Evolutionary conservation across 2,888 invertebrate species (phyloP), one percentile per base, ranked within the genome.

Genomic region (Dione juno): DNA sequence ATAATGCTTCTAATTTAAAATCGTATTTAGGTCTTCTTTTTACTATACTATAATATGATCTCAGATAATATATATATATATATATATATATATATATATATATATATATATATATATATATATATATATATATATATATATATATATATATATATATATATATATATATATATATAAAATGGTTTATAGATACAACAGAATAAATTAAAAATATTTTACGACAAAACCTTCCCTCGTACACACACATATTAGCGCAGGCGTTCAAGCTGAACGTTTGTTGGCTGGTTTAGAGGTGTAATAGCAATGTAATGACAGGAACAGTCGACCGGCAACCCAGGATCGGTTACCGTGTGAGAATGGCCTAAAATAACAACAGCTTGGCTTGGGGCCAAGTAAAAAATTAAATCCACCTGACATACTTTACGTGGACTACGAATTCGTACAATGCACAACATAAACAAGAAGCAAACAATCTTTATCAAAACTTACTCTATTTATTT

Each of bases 341-440:
- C 68, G 63, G 68, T 68, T 63, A 67, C 66, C 67, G 70, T 67
- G 67, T 67, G 70, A 70, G 40, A 67, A 63, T 63, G 78, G 77
- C 80, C 83, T 83, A 80, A 82, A 84, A 85, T 81, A 82, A 86
- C 80, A 85, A 84, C 80, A 79, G 71, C 71, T 80, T 86, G 89
- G 87, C 82, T 40, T 64, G 67, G 73, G 67, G 85, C 89, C 88
- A 88, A 81, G 73, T 69, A 76, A 81, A 81, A 83, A 85, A 82
- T 82, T 76, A 77, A 80, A 81, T 78, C 78, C 84, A 88, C 84
- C 85, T 87, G 84, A 77, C 77, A 77, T 70, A 75, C 75, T 77
- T 74, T 76, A 78, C 75, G 73, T 73, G 70, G 73, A 72, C 70
- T 70, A 74, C 72, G 76, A 75, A 77, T 75, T 76, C 73, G 69